phyloP scores from a whole-genome alignment of 2,113 vertebrate genomes.

The Turdus rufiventris region DNA sequence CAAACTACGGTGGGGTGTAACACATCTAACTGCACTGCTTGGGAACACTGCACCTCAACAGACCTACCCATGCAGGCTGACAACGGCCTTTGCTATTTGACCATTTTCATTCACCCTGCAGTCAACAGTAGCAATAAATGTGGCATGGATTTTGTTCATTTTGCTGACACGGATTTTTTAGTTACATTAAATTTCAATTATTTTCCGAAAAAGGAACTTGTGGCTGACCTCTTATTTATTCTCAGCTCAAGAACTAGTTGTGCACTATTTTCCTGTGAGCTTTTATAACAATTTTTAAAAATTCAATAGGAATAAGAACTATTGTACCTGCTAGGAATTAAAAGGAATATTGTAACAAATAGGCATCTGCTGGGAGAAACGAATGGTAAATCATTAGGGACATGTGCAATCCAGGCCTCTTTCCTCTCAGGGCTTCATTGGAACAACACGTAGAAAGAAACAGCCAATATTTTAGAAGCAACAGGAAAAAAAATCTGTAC shows the following conservation, averaged over 20 bases:
- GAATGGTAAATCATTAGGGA: neutral
- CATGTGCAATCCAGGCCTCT: slow-evolving; percentile 33
- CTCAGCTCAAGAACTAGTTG: neutral
- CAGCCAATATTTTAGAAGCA: slow-evolving; percentile 22
- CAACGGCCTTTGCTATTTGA: neutral
- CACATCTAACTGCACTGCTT: neutral
- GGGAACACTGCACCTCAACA: fast-evolving
- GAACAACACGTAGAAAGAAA: slow-evolving; percentile 43
- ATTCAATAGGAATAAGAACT: neutral
- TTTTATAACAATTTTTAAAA: too few relatives aligned
- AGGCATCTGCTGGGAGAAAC: neutral
- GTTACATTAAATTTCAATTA: neutral
- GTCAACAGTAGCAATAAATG: neutral
- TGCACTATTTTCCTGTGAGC: neutral
- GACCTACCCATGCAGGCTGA: neutral
- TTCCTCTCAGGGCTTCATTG: slow-evolving; percentile 22
- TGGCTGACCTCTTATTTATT: neutral
- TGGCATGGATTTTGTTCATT: neutral
- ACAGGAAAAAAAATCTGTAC: neutral
- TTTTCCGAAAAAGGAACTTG: neutral
- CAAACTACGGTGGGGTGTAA: neutral
- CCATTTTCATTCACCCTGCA: neutral
- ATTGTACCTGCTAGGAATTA: neutral
- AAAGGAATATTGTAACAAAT: neutral
- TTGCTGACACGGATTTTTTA: neutral